phyloP scores from a whole-genome alignment of 1,140 invertebrate species.

The Aphidius gifuensis region DNA sequence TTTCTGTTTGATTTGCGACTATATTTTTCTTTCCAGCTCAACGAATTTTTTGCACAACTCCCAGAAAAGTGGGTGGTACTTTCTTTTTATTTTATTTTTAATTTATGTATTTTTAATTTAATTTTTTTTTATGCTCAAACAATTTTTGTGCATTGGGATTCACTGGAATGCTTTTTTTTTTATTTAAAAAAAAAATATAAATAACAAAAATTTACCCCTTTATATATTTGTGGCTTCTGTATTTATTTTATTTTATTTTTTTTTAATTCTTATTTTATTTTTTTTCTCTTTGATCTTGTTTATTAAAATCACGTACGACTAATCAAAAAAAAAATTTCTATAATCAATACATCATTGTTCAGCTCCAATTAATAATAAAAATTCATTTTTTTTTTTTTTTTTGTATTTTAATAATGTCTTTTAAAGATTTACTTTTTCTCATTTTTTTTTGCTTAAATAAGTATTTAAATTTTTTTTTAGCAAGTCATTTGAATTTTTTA shows the following conservation, averaged over 20 bases:
- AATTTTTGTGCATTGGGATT: not conserved
- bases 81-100: slow-evolving; percentile 3
- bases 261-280: too few species aligned
- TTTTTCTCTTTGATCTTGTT: too few species aligned
- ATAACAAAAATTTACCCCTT: not conserved
- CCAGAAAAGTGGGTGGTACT: slow-evolving; percentile 15
- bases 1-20: slow-evolving; percentile 43
- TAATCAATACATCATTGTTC: too few species aligned
- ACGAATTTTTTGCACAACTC: slow-evolving; percentile 19
- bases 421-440: too few species aligned
- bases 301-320: too few species aligned
- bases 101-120: not conserved
- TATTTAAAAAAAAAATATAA: not conserved
- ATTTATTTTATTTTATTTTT: not conserved
- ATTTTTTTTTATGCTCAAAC: slow-evolving; percentile 3
- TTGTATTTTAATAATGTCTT: too few species aligned
- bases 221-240: not conserved
- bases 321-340: too few species aligned
- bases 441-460: too few species aligned
- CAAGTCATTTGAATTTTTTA: too few species aligned
- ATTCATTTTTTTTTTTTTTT: too few species aligned
- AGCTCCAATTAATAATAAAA: too few species aligned
- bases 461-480: too few species aligned
- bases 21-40: slow-evolving; percentile 36
- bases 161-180: not conserved